Evolutionary conservation across 2,888 invertebrate genomes (phyloP), one percentile per base, ranked within the genome.

Genomic region (Onchidella celtica): DNA sequence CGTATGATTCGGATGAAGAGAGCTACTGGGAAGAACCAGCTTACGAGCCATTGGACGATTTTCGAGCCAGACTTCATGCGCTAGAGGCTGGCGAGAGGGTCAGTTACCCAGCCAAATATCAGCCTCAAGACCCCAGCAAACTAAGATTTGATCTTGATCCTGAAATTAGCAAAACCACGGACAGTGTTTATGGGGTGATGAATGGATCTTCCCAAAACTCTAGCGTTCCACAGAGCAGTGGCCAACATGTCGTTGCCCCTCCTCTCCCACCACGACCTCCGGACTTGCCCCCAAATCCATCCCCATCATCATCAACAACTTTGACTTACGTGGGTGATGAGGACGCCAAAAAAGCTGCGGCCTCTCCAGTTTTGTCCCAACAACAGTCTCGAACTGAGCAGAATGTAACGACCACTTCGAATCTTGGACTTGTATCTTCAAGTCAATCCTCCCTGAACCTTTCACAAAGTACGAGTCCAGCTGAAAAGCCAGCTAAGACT

Each of bases 21-120:
- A 89, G 91, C 36, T 91, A 89, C 82, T 92, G 91, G 88, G 92
- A 92, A 79, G 92, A 93, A 84, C 92, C 92, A 9, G 91, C 91
- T 24, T 92, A 91, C 83, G 90, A 90, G 84, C 89, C 89, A 6
- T 82, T 92, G 69, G 89, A 90, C 81, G 88, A 89, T 57, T 90
- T 91, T 68, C 86, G 88, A 73, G 87, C 89, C 6, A 84, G 91
- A 2, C 81, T 91, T 14, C 83, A 84, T 32, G 87, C 89, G 70
- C 69, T 91, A 3, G 88, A 90, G 9, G 84, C 84, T 24, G 90
- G 90, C 14, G 85, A 89, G 76, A 80, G 87, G 4, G 88, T 88
- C 27, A 83, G 84, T 69, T 86, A 86, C 65, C 88, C 87, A 65
- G 79, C 85, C 2, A 85, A 86, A 57, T 90, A 89, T 78, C 85